Evolutionary conservation across 1,140 invertebrate species (phyloP), one percentile per base, ranked within the genome.

Genomic region (Heliothis virescens): DNA sequence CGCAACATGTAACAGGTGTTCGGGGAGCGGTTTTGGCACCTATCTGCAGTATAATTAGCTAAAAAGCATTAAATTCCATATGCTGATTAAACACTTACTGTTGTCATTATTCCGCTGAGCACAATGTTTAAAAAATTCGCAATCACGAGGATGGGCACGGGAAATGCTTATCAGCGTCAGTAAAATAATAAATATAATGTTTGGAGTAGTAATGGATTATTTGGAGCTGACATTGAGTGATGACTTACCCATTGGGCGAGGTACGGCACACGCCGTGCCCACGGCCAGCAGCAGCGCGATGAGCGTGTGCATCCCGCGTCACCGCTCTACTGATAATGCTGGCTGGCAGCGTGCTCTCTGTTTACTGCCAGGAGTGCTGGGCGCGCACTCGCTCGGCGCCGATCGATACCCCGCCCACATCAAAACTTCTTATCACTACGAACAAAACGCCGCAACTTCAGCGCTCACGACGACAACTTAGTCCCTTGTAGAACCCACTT

Each of bases 361-460:
- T 91, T 92, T 89, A 90, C 90, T 82, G 87, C 80, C 57, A 73
- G 77, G 78, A 73, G 79, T 80, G 21, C 53, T 65, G 83, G 60
- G 55, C 87, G 89, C 87, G 87, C 90, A 87, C 85, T 79, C 47
- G n/a, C 29, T 77, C 81, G 84, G 89, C 89, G 90, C 77, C 89
- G 89, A 92, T 92, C 91, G 90, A 92, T 92, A 92, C 74, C 86
- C 85, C 91, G 88, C 90, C 89, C 90, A 91, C 90, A 92, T 91
- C 75, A 86, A 84, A 83, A 80, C 80, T 71, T 52, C 77, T 73
- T 48, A 53, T 59, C 65, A 77, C 15, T 76, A 53, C 21, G 15
- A n/a, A 73, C 62, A 81, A 82, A 87, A 91, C 72, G 86, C 60
- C 83, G 47, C 80, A 90, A 85, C 83, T 85, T 62, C 16, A n/a